Evolutionary conservation across 2,888 invertebrate genomes (phyloP).

Genomic region (Lymantria monacha): DNA sequence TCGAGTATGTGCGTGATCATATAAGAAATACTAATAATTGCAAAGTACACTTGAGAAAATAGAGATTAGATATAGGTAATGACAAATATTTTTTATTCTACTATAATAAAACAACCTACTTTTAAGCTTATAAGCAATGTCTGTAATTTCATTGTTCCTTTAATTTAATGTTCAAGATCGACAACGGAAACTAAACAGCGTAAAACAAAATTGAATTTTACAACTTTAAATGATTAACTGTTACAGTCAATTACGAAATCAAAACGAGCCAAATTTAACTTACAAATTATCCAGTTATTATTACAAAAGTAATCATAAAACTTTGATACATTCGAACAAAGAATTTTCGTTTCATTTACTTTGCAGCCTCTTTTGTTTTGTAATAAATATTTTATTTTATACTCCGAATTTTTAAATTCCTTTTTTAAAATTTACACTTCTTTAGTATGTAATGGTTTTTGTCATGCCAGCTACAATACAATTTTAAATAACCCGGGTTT

Average conservation of each 20-base stretch:
- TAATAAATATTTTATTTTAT: conserved; percentile 36
- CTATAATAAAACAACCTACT: too few species aligned
- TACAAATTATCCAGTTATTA: conserved; percentile 28
- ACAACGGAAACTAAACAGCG: conserved; percentile 11
- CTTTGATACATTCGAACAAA: conserved; percentile 21
- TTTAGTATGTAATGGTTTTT: conserved; percentile 33
- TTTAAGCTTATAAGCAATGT: too few species aligned
- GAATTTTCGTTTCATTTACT: conserved; percentile 27
- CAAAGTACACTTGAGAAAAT: too few species aligned
- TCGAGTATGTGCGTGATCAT: too few species aligned
- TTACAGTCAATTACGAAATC: conserved; percentile 42
- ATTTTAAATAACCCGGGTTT: too few species aligned
- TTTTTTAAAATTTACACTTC: conserved; percentile 36
- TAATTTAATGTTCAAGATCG: conserved; percentile 10
- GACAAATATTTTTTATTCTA: too few species aligned
- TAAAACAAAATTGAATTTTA: conserved; percentile 13
- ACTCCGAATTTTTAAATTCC: conserved; percentile 28
- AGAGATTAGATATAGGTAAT: too few species aligned
- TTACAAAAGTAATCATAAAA: conserved; percentile 24
- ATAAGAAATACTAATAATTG: too few species aligned
- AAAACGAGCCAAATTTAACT: conserved; percentile 40
- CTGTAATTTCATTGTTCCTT: not conserved
- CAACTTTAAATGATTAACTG: conserved; percentile 28
- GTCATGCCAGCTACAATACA: conserved; percentile 3
- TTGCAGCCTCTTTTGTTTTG: conserved; percentile 23